These are phyloP conservation scores for Diaperis boleti DNA, from an alignment of 2,888 invertebrate genomes.

Conservation along the genomic window DNA sequence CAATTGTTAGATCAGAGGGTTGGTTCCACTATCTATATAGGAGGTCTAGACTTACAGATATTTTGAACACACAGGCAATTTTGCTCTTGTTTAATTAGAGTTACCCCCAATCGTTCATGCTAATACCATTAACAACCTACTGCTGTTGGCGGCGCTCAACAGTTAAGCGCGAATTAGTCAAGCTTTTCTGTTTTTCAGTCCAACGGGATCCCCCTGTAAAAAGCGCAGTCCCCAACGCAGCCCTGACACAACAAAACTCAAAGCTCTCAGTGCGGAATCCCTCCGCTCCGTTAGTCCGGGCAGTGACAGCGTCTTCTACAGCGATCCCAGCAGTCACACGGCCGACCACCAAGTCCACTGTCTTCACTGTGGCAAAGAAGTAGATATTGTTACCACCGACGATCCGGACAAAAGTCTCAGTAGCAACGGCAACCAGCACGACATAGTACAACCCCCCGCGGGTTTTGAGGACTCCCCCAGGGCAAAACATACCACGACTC, in stretches of 20 bases:
- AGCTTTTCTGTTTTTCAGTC: too few species aligned
- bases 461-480: constrained; percentile 89
- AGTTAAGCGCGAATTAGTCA: too few species aligned
- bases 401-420: constrained; percentile 57
- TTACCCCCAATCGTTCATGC: too few species aligned
- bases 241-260: constrained; percentile 71
- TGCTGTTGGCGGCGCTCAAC: too few species aligned
- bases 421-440: constrained; percentile 59
- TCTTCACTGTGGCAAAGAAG: constrained; percentile 86
- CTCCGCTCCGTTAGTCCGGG: constrained; percentile 91
- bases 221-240: constrained; percentile 66
- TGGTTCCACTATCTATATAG: too few species aligned
- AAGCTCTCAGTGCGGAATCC: constrained; percentile 89
- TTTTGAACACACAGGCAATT: too few species aligned
- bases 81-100: too few species aligned
- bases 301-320: constrained; percentile 91
- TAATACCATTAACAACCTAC: too few species aligned
- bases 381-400: constrained; percentile 64
- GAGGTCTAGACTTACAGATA: too few species aligned
- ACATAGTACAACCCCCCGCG: constrained; percentile 89
- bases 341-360: constrained; percentile 74
- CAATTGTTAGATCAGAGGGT: too few species aligned
- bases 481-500: constrained; percentile 65
- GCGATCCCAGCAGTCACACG: constrained; percentile 77
- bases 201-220: constrained; percentile 70